Evolutionary conservation across 2,797 vertebrate genomes (phyloP).

Genomic region (Melanotaenia boesemani): DNA sequence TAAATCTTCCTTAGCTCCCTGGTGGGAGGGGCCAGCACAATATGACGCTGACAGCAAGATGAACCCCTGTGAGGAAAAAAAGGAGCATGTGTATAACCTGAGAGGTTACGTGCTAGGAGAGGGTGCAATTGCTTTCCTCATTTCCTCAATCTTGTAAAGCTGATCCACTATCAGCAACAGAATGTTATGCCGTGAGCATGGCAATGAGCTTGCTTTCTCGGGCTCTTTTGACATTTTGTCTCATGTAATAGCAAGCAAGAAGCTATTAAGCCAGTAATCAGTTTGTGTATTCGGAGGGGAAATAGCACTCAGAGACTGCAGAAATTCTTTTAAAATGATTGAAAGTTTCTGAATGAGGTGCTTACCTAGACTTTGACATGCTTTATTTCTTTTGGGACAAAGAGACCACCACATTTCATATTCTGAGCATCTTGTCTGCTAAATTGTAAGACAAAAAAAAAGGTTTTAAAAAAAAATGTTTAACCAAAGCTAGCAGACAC

Average conservation of each 20-base stretch:
- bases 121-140: constrained; percentile 77
- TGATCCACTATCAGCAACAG: constrained; percentile 72
- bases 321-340: constrained; percentile 67
- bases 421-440: constrained; percentile 59
- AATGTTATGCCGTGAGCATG: constrained; percentile 66
- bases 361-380: constrained; percentile 53
- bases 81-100: constrained; percentile 50
- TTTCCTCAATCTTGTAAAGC: constrained; percentile 74
- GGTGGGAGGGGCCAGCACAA: constrained; percentile 58
- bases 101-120: constrained; percentile 58
- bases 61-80: constrained; percentile 46
- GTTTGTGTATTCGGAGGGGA: constrained; percentile 72
- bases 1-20: constrained; percentile 47
- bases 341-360: constrained; percentile 71
- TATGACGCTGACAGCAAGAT: constrained; percentile 55
- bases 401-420: constrained; percentile 53
- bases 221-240: constrained; percentile 77
- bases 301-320: constrained; percentile 56
- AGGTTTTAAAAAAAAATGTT: not conserved
- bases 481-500: constrained; percentile 18
- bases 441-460: constrained; percentile 28
- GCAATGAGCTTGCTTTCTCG: constrained; percentile 75
- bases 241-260: constrained; percentile 76
- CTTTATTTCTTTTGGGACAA: constrained; percentile 68
- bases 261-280: constrained; percentile 79